Evolutionary conservation across 2,113 vertebrate species (phyloP), one percentile per base, ranked within the genome.

Genomic region (Myiagra hebetior): DNA sequence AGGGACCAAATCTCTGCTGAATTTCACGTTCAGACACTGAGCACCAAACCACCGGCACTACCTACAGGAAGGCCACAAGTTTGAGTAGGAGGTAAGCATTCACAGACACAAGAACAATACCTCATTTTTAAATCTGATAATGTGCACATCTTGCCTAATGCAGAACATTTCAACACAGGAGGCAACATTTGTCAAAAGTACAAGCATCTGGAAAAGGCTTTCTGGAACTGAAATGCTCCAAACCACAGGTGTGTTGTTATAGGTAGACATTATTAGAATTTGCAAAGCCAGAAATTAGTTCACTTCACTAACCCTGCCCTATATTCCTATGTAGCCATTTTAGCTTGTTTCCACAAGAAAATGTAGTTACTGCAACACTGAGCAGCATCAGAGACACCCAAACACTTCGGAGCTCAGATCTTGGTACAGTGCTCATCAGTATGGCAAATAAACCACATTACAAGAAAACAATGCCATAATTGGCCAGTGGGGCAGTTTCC

Each of bases 381-480:
- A 92, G 49, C 73, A 84, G 41, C 89, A 81, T 76, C 49, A 75
- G 60, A 68, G 21, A 56, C 33, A 92, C 7, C 26, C 56, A 82
- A 86, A 60, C 42, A 75, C 49, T 76, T 88, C 2, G 28, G 47
- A 74, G 49, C 52, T 89, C 75, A 67, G 74, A 69, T 65, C 23
- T 72, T 78, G 64, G 76, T 75, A 84, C 53, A 46, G 35, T 3
- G 5, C 73, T 92, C 76, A 57, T 72, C 76, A 55, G 73, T 49
- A 84, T 42, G 83, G 93, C 76, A 88, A 96, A 88, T 75, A 94
- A 94, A 89, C 56, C 90, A 76, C 64, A 50, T 78, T 39, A 86
- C 65, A 92, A 94, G 83, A 96, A 96, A 97, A 96, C 93, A 96
- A 97, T 81, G 92, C 91, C 95, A 89, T 91, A 95, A 94, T 62